A percentile compares a stretch with the other conserved stretches of the same genome.
phyloP scores from a whole-genome alignment of 1,140 invertebrate species.

The Apis florea region DNA sequence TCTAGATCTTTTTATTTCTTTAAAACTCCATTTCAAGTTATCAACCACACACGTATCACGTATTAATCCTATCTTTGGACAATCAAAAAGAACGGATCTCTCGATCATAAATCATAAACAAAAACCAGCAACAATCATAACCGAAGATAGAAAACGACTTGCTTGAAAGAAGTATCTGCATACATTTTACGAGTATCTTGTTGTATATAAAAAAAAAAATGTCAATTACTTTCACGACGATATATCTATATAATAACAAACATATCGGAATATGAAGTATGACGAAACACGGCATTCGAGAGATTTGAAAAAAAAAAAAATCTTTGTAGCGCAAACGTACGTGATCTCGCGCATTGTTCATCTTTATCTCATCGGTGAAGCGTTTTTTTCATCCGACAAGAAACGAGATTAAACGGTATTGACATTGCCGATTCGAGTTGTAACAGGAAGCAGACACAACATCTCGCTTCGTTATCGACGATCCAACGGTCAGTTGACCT shows the following conservation, averaged over 20 bases:
- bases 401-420: constrained; percentile 26
- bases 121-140: too few species aligned
- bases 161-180: too few species aligned
- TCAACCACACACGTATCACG: too few species aligned
- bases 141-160: too few species aligned
- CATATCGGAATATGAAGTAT: not conserved
- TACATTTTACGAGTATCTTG: too few species aligned
- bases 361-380: constrained; percentile 12
- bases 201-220: too few species aligned
- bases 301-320: not conserved
- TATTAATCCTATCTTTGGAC: too few species aligned
- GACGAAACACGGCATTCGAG: not conserved
- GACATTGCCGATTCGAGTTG: constrained; percentile 7
- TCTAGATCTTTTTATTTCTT: too few species aligned
- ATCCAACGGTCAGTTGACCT: not conserved
- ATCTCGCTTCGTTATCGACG: constrained; percentile 31
- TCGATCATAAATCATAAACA: too few species aligned
- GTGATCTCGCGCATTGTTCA: not conserved
- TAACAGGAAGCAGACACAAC: constrained; percentile 17
- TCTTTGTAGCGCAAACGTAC: not conserved
- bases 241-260: not conserved
- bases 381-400: constrained; percentile 31
- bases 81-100: too few species aligned
- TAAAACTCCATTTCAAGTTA: too few species aligned
- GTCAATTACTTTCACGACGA: too few species aligned